phyloP scores from a whole-genome alignment of 2,888 invertebrate species.

The Hyalella azteca region DNA sequence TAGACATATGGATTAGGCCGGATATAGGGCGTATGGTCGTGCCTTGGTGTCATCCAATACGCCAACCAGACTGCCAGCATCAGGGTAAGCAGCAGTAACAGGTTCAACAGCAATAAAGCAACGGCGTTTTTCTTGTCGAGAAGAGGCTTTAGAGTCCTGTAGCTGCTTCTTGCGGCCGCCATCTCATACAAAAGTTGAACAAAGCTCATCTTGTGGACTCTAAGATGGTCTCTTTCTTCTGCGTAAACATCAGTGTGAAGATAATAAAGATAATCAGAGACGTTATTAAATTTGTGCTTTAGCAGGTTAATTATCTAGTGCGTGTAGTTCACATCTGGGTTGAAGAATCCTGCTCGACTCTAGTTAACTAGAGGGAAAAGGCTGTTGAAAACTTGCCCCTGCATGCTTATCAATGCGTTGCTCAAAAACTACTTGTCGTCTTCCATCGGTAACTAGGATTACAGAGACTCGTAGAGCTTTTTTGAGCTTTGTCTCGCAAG shows the following conservation, averaged over 20 bases:
- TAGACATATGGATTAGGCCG: neutral
- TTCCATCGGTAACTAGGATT: neutral
- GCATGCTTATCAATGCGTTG: neutral
- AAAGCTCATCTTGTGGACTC: neutral
- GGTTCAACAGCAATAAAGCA: neutral
- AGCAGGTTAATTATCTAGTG: neutral
- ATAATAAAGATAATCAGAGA: neutral
- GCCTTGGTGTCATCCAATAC: neutral
- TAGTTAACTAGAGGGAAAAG: neutral
- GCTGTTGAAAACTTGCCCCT: neutral
- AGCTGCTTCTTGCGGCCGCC: neutral
- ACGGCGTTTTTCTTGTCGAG: neutral
- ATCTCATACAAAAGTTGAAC: neutral
- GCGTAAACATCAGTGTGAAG: neutral
- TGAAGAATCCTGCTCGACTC: constrained; percentile 6
- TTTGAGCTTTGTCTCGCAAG: neutral
- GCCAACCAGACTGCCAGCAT: neutral
- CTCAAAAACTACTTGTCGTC: neutral
- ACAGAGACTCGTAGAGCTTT: neutral
- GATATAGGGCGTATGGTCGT: neutral
- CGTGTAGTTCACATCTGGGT: neutral
- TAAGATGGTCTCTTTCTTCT: neutral
- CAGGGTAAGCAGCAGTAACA: neutral
- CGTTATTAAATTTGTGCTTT: neutral
- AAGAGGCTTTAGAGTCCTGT: neutral